Evolutionary conservation across 2,888 invertebrate species (phyloP).

Genomic region (Andrena flavipes): DNA sequence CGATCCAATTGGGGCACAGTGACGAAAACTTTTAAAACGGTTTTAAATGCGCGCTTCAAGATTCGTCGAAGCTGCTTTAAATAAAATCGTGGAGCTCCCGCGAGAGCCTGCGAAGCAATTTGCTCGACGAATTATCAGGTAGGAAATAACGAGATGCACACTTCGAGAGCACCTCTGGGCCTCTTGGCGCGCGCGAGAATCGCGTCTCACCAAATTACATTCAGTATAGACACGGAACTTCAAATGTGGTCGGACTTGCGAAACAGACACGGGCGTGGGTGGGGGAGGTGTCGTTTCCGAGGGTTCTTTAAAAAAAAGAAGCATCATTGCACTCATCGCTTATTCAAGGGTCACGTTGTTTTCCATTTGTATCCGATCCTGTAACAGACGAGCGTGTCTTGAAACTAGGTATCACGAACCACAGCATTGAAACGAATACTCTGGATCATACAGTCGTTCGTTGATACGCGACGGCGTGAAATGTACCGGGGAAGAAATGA

Average conservation of each 20-base stretch:
- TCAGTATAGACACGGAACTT: background rate
- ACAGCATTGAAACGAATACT: background rate
- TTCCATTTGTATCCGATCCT: background rate
- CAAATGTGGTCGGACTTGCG: background rate
- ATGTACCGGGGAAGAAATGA: background rate
- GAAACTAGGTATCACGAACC: background rate
- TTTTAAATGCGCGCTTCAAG: background rate
- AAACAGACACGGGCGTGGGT: background rate
- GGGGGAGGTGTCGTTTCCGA: background rate
- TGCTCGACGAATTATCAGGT: conserved; percentile 15
- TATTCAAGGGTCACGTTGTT: background rate
- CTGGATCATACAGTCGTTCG: background rate
- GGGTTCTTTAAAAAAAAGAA: background rate
- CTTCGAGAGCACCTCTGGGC: conserved; percentile 1
- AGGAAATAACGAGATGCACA: conserved; percentile 36
- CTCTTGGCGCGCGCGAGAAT: background rate
- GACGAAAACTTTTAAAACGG: too few relatives aligned
- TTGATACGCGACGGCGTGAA: background rate
- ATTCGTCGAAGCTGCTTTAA: background rate
- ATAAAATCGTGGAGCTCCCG: conserved; percentile 1
- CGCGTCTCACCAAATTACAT: background rate
- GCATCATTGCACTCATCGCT: background rate
- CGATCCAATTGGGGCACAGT: conserved; percentile 5
- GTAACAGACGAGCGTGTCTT: background rate
- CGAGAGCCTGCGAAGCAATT: conserved; percentile 6